phyloP scores from a whole-genome alignment of 1,140 invertebrate genomes.

The Aphidius ervi region DNA sequence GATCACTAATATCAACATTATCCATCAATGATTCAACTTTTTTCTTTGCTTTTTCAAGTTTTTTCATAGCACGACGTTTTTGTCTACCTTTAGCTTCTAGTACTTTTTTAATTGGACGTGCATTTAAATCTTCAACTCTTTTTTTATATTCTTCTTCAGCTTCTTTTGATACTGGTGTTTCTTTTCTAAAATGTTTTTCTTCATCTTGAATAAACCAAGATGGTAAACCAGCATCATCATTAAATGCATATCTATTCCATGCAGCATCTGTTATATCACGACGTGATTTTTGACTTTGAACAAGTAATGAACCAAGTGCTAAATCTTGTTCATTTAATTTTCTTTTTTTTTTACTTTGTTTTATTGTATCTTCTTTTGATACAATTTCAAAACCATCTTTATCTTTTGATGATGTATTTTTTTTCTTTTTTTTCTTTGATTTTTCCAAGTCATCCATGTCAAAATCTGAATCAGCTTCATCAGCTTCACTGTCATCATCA shows the following conservation, averaged over 20 bases:
- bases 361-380: conserved; percentile 44
- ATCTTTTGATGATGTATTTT: conserved; percentile 40
- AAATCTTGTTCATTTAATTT: conserved; percentile 82
- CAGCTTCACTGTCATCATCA: conserved; percentile 44
- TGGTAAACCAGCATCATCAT: conserved; percentile 80
- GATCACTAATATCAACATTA: conserved; percentile 80
- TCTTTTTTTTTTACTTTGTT: conserved; percentile 53
- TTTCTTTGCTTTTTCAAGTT: conserved; percentile 92
- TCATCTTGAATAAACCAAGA: conserved; percentile 97
- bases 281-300: conserved; percentile 79
- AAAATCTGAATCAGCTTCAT: conserved; percentile 60
- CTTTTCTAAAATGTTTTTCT: conserved; percentile 80
- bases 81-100: conserved; percentile 97
- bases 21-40: conserved; percentile 90
- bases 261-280: conserved; percentile 81
- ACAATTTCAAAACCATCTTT: conserved; percentile 68
- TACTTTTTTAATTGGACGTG: conserved; percentile 95
- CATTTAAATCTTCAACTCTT: conserved; percentile 82
- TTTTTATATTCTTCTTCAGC: conserved; percentile 70
- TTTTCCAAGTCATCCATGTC: conserved; percentile 55
- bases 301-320: conserved; percentile 80
- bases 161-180: conserved; percentile 74
- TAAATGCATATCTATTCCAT: conserved; percentile 88
- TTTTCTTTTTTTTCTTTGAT: conserved; percentile 35
- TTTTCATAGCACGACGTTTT: conserved; percentile 81